Base-by-base conservation (phyloP, 2,797 vertebrate species). In the Gymnoscopelus microlampas region DNA sequence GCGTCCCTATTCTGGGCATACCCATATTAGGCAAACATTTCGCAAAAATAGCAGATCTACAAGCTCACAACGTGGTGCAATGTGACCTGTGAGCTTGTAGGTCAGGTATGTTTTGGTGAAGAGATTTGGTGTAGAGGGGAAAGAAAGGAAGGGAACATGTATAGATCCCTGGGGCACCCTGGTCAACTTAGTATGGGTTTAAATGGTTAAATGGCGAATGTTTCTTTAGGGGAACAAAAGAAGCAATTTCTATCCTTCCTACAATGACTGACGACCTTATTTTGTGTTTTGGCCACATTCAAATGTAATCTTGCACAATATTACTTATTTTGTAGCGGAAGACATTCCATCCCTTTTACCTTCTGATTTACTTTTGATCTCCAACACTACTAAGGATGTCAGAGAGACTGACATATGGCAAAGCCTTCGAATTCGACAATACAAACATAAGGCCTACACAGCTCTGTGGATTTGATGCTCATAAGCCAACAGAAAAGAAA, bases 401-500 rank as follows among this genome's bases (percentile, higher is more conserved):
- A 4, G 39, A 66, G 54, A 56, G 60, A 81, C 78, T 75, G 75
- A 54, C 76, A 72, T 64, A 54, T 70, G 73, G 79, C 79, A 84
- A 79, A 82, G 77, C 76, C 70, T 76, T 79, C 81, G 83, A 87
- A 83, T 80, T 74, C 66, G 80, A 76, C 78, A 83, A 85, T 79
- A 82, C 77, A 85, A 84, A 88, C 76, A 85, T 53, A 71, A 69
- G 76, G 85, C 82, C 82, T 68, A 61, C 70, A 74, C 76, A 70
- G 80, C 82, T 84, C 75, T 73, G 58, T 60, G 77, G 77, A 74
- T 88, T 60, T 84, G 79, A 80, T 69, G 80, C 73, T 78, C 61
- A 23, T 84, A 85, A 89, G 85, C 81, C 76, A 74, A 85, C 73
- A 84, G 84, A 84, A 81, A 72, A 84, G 72, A 83, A 83, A 85